Evolutionary conservation across 2,797 vertebrate species (phyloP).

Genomic region (Adelosebastes latens): DNA sequence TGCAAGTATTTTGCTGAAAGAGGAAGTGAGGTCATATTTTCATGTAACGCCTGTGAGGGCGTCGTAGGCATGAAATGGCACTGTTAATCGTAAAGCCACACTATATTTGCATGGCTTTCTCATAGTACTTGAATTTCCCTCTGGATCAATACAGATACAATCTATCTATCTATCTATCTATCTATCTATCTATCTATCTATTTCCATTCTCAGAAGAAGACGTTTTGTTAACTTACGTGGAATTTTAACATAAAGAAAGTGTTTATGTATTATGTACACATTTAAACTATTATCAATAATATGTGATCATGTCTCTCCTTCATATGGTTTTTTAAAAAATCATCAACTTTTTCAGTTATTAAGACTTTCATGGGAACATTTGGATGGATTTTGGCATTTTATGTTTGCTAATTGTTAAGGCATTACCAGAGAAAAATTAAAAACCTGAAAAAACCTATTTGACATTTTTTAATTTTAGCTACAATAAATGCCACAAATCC

Average conservation of each 20-base stretch:
- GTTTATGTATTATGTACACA: neutral
- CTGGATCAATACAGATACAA: too few species aligned
- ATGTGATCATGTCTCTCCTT: neutral
- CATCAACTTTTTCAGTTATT: neutral
- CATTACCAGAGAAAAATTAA: neutral
- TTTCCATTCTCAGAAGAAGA: neutral
- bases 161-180: too few species aligned
- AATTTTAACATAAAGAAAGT: neutral
- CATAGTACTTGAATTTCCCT: too few species aligned
- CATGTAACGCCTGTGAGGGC: neutral
- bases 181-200: too few species aligned
- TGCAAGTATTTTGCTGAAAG: conserved; percentile 20
- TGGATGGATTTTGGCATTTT: neutral
- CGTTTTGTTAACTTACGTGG: neutral
- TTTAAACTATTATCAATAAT: neutral
- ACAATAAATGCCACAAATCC: neutral
- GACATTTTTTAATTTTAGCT: neutral
- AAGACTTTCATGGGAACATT: neutral
- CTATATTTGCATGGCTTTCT: neutral
- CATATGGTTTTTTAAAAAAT: neutral
- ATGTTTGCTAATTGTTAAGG: neutral
- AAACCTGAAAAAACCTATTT: neutral
- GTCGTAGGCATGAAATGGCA: neutral
- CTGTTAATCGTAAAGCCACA: neutral
- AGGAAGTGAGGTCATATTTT: conserved; percentile 64